Conservation (phyloP, 2,888 invertebrate species). For the Eupithecia tripunctaria region DNA sequence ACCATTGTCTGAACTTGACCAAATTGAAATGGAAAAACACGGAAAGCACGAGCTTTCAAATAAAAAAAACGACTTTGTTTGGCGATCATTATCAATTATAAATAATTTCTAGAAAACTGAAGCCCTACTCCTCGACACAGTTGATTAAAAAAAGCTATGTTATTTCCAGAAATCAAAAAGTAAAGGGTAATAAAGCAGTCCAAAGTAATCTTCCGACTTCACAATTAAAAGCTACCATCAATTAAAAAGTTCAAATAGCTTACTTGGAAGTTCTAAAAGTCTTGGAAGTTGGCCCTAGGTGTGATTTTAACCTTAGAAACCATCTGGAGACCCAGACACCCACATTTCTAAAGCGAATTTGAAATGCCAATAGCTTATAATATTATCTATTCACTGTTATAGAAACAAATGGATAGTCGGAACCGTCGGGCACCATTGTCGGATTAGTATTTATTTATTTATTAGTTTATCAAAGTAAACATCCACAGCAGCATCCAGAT, state of each 20-base stretch:
- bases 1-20: too few species aligned
- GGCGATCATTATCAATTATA: background rate
- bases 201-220: background rate
- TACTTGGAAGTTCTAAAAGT: background rate
- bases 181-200: background rate
- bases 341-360: background rate
- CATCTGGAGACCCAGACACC: background rate
- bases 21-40: too few species aligned
- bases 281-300: background rate
- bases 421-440: background rate
- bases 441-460: too few species aligned
- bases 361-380: background rate
- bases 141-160: too few species aligned
- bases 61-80: too few species aligned
- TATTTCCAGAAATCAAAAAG: too few species aligned
- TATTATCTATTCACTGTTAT: background rate
- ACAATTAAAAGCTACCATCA: background rate
- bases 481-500: too few species aligned
- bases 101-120: background rate
- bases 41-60: too few species aligned
- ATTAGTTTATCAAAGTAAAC: too few species aligned
- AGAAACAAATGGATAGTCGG: background rate
- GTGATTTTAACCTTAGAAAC: background rate
- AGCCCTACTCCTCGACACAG: too few species aligned
- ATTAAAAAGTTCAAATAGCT: background rate